Evolutionary conservation across 2,797 vertebrate species (phyloP).

Genomic region (Eulemur mongoz): DNA sequence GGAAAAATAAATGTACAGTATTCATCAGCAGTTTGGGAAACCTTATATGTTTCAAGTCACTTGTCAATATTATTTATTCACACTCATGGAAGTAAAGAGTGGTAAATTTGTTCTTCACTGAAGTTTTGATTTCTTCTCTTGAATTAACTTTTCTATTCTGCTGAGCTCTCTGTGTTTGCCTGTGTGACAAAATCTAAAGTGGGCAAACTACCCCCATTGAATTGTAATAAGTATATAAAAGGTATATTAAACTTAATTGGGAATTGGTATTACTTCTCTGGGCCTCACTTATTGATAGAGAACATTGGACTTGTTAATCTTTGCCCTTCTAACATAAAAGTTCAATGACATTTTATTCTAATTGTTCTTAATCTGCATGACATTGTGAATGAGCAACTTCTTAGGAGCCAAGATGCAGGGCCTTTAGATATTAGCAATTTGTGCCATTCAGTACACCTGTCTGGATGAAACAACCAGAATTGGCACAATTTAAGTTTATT

Average conservation of each 20-base stretch:
- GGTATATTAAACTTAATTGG: neutral
- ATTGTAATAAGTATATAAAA: slow-evolving; percentile 45
- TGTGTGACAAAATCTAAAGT: slow-evolving; percentile 15
- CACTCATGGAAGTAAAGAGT: neutral
- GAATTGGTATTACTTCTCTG: neutral
- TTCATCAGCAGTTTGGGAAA: neutral
- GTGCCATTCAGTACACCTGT: neutral
- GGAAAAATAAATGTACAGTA: neutral
- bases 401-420: neutral
- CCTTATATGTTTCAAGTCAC: neutral
- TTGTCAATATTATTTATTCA: slow-evolving; percentile 5
- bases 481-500: neutral
- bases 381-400: neutral
- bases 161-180: neutral
- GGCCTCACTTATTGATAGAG: neutral
- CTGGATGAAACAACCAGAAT: neutral
- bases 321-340: slow-evolving; percentile 13
- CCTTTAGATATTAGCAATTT: neutral
- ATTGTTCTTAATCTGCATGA: neutral
- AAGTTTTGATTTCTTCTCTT: neutral
- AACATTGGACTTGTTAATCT: neutral
- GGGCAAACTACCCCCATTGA: neutral
- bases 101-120: neutral
- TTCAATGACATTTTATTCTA: neutral
- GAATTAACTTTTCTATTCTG: slow-evolving; percentile 18